phyloP scores from a whole-genome alignment of 2,113 vertebrate species.

The Lepus americanus region DNA sequence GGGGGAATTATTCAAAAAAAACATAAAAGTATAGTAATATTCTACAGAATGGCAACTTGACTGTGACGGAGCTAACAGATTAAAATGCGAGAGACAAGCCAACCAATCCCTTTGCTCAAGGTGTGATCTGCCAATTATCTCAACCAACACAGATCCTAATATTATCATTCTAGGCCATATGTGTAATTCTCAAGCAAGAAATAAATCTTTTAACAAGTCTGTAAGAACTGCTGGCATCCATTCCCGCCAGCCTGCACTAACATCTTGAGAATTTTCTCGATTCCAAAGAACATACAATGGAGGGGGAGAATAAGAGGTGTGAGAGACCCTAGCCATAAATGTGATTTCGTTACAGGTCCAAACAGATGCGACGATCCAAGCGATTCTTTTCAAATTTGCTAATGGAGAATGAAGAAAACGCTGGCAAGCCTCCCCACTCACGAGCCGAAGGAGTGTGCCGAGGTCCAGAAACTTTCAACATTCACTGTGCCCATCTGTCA shows the following conservation, averaged over 20 bases:
- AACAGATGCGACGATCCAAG: slow-evolving; percentile 67
- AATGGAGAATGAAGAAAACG: slow-evolving; percentile 81
- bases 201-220: slow-evolving; percentile 88
- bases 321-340: slow-evolving; percentile 64
- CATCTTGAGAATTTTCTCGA: slow-evolving; percentile 88
- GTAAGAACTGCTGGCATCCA: slow-evolving; percentile 86
- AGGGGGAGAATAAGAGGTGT: not conserved
- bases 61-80: slow-evolving; percentile 62
- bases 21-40: slow-evolving; percentile 2
- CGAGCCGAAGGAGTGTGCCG: slow-evolving; percentile 74
- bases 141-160: slow-evolving; percentile 87
- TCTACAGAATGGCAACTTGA: slow-evolving; percentile 57
- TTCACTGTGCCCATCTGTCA: slow-evolving; percentile 89
- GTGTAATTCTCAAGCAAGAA: slow-evolving; percentile 87
- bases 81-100: slow-evolving; percentile 63
- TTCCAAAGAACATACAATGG: slow-evolving; percentile 66
- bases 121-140: slow-evolving; percentile 87
- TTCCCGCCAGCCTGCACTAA: slow-evolving; percentile 87
- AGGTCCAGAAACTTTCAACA: slow-evolving; percentile 85
- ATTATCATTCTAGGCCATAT: slow-evolving; percentile 88
- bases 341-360: slow-evolving; percentile 39
- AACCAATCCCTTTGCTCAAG: slow-evolving; percentile 80
- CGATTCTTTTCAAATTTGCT: slow-evolving; percentile 75
- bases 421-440: slow-evolving; percentile 81
- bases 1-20: not conserved